Base-by-base conservation (phyloP, 2,113 vertebrate species). In the Oncorhynchus keta region DNA sequence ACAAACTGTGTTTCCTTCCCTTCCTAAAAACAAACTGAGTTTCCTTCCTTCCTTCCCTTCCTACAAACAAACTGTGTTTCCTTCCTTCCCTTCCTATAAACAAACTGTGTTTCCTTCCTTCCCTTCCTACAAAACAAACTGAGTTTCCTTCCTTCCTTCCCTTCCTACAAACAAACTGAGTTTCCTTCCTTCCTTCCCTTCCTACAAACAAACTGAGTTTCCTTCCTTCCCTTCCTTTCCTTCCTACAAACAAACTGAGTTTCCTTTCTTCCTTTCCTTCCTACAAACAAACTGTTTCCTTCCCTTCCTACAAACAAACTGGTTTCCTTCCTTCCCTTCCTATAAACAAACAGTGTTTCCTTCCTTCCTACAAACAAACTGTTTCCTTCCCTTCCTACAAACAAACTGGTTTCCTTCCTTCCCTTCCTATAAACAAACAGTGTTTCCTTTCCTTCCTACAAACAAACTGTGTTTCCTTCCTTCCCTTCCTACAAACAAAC, bases 141-240 rank as follows among this genome's bases (percentile, higher is more conserved):
- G 73, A 32, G 76, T 84, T 81, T 73, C 64, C 77, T 83, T 24
- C 24, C 24, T 78, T 65, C 77, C 81, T 78, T 68, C 24, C 76
- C 80, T 87, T 70, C 77, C 73, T 85, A 32, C 30, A 32, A 32
- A 32, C 30, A 32, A 82, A 81, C 74, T 75, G 73, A 45, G 78
- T 84, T 81, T 75, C 64, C 78, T 83, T 78, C 70, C 81, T 78
- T 65, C 24, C 24, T 24, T 24, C 24, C 77, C 79, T 87, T 68
- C 77, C 73, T 84, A 32, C 4, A 32, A 32, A 32, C 30, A 32
- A 82, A 83, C 74, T 74, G 73, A 35, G 76, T 84, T 81, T 75
- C 64, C 77, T 83, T 78, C 70, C 77, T 83, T 83, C 65, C 77
- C 80, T 87, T 78, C 70, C 77, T 83, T 83, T 65, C 77, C 80